Evolutionary conservation across 1,140 invertebrate genomes (phyloP).

Genomic region (Orchestia grillus): DNA sequence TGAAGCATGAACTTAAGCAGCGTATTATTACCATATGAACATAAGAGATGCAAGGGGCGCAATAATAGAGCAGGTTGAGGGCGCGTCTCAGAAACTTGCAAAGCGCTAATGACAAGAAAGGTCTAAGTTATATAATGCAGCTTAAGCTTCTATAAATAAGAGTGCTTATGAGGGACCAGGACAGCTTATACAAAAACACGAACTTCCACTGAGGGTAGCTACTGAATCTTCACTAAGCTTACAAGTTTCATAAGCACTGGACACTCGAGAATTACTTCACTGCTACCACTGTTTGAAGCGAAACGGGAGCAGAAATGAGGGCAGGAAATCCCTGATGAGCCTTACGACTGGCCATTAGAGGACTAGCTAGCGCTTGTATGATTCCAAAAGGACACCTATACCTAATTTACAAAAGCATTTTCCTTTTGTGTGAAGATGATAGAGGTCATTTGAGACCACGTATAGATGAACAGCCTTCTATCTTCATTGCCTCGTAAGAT

Average conservation of each 20-base stretch:
- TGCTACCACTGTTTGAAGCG: too few species aligned
- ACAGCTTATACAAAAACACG: not conserved
- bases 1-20: not conserved
- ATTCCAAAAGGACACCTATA: too few species aligned
- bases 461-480: too few species aligned
- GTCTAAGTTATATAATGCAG: not conserved
- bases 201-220: not conserved
- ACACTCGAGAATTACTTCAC: too few species aligned
- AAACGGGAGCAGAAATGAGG: too few species aligned
- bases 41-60: not conserved
- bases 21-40: not conserved
- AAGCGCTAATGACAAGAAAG: not conserved
- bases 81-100: not conserved
- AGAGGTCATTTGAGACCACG: too few species aligned
- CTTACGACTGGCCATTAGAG: too few species aligned
- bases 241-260: not conserved
- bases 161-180: not conserved
- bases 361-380: too few species aligned
- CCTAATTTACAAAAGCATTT: too few species aligned
- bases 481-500: too few species aligned
- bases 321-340: too few species aligned
- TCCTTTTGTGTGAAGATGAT: too few species aligned
- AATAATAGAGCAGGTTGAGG: not conserved
- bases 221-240: not conserved
- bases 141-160: not conserved